Evolutionary conservation across 2,113 vertebrate species (phyloP).

Genomic region (Oreochromis tanganicae): DNA sequence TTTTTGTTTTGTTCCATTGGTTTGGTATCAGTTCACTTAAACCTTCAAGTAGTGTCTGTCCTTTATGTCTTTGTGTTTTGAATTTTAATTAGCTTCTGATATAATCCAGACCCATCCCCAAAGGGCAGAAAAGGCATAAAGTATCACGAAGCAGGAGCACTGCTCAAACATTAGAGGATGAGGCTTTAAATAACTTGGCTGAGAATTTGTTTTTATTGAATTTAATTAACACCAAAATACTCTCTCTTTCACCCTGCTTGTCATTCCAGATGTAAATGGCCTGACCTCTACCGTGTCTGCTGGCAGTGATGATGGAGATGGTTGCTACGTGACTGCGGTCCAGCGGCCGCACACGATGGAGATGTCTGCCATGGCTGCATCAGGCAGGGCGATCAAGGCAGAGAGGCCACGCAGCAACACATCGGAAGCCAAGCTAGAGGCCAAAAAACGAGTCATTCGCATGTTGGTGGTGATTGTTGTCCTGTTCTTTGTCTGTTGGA

Average conservation of each 20-base stretch:
- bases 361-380: constrained; percentile 75
- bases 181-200: background rate
- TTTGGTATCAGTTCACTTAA: background rate
- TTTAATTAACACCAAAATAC: background rate
- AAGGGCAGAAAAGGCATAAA: background rate
- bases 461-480: constrained; percentile 93
- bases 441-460: constrained; percentile 90
- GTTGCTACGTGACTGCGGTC: constrained; percentile 82
- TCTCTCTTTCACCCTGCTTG: background rate
- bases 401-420: constrained; percentile 76
- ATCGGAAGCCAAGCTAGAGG: constrained; percentile 83
- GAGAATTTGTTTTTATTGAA: background rate
- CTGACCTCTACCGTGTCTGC: constrained; percentile 15
- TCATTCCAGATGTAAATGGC: constrained; percentile 61
- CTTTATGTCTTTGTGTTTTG: background rate
- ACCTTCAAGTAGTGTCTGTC: background rate
- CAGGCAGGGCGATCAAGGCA: constrained; percentile 38
- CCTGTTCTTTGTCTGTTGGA: constrained; percentile 92
- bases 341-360: constrained; percentile 75
- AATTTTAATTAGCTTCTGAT: background rate
- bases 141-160: background rate
- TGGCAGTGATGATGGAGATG: constrained; percentile 77
- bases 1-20: background rate
- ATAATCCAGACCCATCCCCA: background rate
- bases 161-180: background rate